Evolutionary conservation across 2,797 vertebrate species (phyloP), one percentile per base, ranked within the genome.

Genomic region (Scolopax bukidnonensis): DNA sequence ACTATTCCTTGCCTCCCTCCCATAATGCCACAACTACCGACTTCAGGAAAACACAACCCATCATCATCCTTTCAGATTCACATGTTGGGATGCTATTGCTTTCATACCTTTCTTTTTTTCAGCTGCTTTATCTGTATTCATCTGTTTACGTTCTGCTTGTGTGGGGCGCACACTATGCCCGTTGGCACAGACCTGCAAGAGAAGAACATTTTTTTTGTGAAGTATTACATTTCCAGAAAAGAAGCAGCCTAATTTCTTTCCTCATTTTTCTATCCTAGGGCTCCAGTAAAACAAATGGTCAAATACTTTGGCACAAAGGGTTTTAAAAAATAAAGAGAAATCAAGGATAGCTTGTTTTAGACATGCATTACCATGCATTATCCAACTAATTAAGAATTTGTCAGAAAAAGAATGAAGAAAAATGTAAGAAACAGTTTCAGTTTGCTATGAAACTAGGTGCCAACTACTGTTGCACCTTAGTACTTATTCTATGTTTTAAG

Each of bases 71-170:
- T 59, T 50, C n/a, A 77, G 38, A 19, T 12, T 56, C 50, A 53
- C 50, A 5, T 43, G 23, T 5, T 59, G 21, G 32, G 20, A 21
- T 54, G 24, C 6, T 25, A 18, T 41, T 69, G 16, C 25, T 81
- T 54, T 56, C 95, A 75, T 96, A 98, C 98, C 98, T 98, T 97
- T 98, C 48, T 95, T 96, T 82, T 97, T 98, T 47, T 95, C 92
- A 77, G 84, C n/a, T 4, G 17, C n/a, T 93, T 97, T 98, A 53
- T 75, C 96, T 69, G 92, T 20, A 38, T 87, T 83, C 61, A 23
- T 84, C 68, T 95, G 97, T 76, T 96, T 98, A 28, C 50, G 67
- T 65, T 75, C 95, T 68, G 84, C 80, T 56, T 67, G 90, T 2
- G 59, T 3, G n/a, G 89, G 24, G 57, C 0, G 38, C 7, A 23